Conservation (phyloP, 2,888 invertebrate species). For the Cylindroiulus punctatus region DNA sequence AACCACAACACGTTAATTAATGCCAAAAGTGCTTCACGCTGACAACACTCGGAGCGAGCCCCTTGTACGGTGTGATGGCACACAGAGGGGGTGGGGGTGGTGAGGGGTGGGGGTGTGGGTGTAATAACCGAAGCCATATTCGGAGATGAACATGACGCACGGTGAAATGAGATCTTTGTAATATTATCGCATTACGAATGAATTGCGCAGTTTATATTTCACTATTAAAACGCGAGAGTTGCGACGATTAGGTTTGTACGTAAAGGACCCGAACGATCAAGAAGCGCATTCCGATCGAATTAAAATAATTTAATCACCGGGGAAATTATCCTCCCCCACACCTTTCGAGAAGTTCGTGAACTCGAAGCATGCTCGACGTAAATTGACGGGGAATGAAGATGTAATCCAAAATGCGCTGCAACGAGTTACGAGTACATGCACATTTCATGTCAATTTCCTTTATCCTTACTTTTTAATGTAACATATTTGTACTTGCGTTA, state of each 20-base stretch:
- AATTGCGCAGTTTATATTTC: slow-evolving; percentile 27
- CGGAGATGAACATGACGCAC: neutral
- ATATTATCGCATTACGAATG: neutral
- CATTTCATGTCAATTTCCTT: no score
- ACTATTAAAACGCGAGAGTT: slow-evolving; percentile 1
- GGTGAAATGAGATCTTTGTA: neutral
- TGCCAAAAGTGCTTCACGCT: neutral
- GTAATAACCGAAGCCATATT: neutral
- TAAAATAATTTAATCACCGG: neutral
- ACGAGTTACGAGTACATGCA: neutral
- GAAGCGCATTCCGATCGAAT: neutral
- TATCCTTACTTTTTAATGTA: no score
- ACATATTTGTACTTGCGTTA: no score
- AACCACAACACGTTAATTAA: slow-evolving; percentile 47
- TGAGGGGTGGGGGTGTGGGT: no score
- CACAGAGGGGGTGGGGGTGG: neutral
- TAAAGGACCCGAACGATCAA: neutral
- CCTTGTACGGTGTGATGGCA: neutral
- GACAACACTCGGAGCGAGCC: neutral
- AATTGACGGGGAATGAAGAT: neutral
- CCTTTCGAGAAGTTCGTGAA: neutral
- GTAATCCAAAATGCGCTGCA: neutral
- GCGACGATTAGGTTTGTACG: neutral
- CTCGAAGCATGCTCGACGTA: neutral
- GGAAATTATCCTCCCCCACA: neutral